Base-by-base conservation (phyloP, 2,113 vertebrate genomes). In the Scolopax mira region DNA sequence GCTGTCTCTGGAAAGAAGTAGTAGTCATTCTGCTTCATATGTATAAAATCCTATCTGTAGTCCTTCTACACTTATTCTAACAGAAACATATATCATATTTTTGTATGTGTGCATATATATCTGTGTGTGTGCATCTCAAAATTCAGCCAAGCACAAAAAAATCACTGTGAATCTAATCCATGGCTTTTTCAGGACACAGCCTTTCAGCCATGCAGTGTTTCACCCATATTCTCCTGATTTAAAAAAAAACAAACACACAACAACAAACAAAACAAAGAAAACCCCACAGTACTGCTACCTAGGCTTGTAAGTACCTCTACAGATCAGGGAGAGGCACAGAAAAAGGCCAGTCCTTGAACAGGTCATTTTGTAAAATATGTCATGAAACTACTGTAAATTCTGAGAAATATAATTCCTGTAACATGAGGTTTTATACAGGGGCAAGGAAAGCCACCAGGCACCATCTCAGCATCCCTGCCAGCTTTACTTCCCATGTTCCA, bases 271-370 rank as follows among this genome's bases (percentile, higher is more conserved):
- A 42, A 15, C 14, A n/a, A 54, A 61, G 8, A 8, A 6, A 8
- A 18, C 33, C 13, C 19, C 4, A 30, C 1, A 3, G 46, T 13
- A 33, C 15, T 3, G 3, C n/a, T 57, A 14, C 7, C 4, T 21
- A 35, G 48, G 30, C 14, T 44, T 48, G 39, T 14, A 62, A 51
- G 27, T 35, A 44, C 6, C 23, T 22, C 23, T 21, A 4, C 3
- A 42, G 28, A 18, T 23, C 14, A 37, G 9, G 21, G 8, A 3
- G 15, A 64, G 46, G 37, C 14, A 33, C 14, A 51, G 30, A 65
- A 31, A 90, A 61, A 87, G 21, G 35, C 23, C 31, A 22, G 17
- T 46, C 46, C 24, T 37, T 55, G 33, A 48, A n/a, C 0, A 41
- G 7, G 41, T 16, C 2, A 7, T 49, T 90, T 54, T 73, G 16